phyloP scores from a whole-genome alignment of 2,888 invertebrate genomes.

The Sphaeridia pumilis region DNA sequence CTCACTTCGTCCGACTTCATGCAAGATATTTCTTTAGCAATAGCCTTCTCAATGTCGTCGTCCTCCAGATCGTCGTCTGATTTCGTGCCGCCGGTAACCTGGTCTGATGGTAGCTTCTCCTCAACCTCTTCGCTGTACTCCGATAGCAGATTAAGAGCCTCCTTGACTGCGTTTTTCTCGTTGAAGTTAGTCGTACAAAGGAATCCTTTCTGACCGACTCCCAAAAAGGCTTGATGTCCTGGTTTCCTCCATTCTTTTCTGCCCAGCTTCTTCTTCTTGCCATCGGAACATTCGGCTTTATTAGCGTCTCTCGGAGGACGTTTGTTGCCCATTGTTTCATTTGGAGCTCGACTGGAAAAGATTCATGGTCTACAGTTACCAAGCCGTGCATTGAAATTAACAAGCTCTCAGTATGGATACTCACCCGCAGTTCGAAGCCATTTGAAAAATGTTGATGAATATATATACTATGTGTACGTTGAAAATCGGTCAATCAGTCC shows the following conservation, averaged over 20 bases:
- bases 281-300: too few relatives aligned
- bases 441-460: too few relatives aligned
- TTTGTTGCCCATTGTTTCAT: too few relatives aligned
- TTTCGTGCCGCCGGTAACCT: neutral
- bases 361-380: neutral
- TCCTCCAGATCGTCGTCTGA: conserved; percentile 10
- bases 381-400: neutral
- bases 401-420: neutral
- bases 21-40: conserved; percentile 35
- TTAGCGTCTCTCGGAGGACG: too few relatives aligned
- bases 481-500: too few relatives aligned
- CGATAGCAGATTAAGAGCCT: conserved; percentile 19
- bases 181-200: conserved; percentile 14
- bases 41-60: conserved; percentile 35
- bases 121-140: conserved; percentile 11
- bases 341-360: too few relatives aligned
- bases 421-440: too few relatives aligned
- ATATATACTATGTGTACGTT: too few relatives aligned
- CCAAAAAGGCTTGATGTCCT: too few relatives aligned
- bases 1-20: conserved; percentile 36
- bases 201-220: conserved; percentile 4
- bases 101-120: neutral
- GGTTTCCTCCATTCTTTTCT: too few relatives aligned
- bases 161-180: conserved; percentile 15
- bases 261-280: too few relatives aligned